phyloP scores from a whole-genome alignment of 2,113 vertebrate genomes.

The Zeus faber region DNA sequence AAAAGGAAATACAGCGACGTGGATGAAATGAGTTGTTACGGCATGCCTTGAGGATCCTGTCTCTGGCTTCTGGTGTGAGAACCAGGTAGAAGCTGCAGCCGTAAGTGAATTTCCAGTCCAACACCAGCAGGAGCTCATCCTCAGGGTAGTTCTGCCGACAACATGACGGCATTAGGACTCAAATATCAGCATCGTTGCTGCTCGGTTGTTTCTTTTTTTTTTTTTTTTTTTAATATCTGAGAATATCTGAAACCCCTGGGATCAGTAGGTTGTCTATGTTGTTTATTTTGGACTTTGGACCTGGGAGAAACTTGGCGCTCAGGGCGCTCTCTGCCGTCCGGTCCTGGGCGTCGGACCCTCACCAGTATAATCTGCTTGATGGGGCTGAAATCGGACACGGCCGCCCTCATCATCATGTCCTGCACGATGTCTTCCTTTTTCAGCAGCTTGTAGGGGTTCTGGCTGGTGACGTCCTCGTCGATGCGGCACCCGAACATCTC shows the following conservation, averaged over 20 bases:
- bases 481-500: slow-evolving; percentile 82
- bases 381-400: slow-evolving; percentile 89
- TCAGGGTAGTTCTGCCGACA: slow-evolving; percentile 84
- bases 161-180: slow-evolving; percentile 2
- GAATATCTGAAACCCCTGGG: no score
- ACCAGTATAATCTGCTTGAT: slow-evolving; percentile 82
- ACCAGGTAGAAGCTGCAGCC: slow-evolving; percentile 89
- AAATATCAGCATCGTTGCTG: no score
- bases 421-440: slow-evolving; percentile 83
- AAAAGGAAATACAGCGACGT: no score
- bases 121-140: slow-evolving; percentile 86
- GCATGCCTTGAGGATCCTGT: slow-evolving; percentile 80
- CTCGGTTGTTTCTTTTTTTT: background rate
- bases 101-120: slow-evolving; percentile 81
- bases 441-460: slow-evolving; percentile 83
- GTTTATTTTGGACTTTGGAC: no score
- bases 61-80: slow-evolving; percentile 84
- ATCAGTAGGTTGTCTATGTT: no score
- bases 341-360: no score
- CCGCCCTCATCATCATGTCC: slow-evolving; percentile 82
- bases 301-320: no score
- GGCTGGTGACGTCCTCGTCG: slow-evolving; percentile 82
- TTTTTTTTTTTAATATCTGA: no score
- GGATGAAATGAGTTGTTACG: no score
- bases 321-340: no score